phyloP scores from a whole-genome alignment of 2,797 vertebrate species.

The Pelobates cultripes region DNA sequence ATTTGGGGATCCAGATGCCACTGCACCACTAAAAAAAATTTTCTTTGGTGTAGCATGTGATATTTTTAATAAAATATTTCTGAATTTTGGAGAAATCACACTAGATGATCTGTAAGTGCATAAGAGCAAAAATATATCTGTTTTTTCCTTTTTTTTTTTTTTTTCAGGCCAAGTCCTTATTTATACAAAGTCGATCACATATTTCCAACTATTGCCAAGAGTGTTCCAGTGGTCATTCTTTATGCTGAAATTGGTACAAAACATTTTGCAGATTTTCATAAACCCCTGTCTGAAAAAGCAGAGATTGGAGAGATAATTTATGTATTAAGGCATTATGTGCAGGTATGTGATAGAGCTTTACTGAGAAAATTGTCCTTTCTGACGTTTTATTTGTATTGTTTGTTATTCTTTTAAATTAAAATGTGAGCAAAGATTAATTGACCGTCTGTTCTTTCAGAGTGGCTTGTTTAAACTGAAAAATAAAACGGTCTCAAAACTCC shows the following conservation, averaged over 20 bases:
- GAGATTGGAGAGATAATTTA: conserved; percentile 81
- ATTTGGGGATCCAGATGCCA: too few relatives aligned
- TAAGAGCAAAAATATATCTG: too few relatives aligned
- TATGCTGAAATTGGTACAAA: conserved; percentile 96
- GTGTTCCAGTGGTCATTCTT: conserved; percentile 84
- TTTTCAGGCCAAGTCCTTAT: conserved; percentile 85
- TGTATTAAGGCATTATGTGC: conserved; percentile 90
- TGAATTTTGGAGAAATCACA: too few relatives aligned
- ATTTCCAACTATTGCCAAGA: conserved; percentile 79
- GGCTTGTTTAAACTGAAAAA: too few relatives aligned
- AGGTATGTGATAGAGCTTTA: conserved; percentile 72
- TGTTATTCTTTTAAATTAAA: not conserved
- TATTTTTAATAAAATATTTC: too few relatives aligned
- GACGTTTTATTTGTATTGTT: not conserved
- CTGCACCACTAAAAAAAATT: too few relatives aligned
- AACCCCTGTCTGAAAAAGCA: conserved; percentile 82
- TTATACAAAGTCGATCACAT: conserved; percentile 90
- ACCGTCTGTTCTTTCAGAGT: too few relatives aligned
- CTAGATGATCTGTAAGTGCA: too few relatives aligned
- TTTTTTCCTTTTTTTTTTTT: conserved; percentile 27
- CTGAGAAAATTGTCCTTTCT: not conserved
- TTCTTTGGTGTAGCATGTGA: too few relatives aligned
- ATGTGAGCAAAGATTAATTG: too few relatives aligned
- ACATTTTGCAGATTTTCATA: conserved; percentile 88
- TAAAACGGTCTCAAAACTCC: too few relatives aligned